These are phyloP conservation scores for Kryptolebias ocellatus DNA, from an alignment of 2,797 vertebrate species.

Conservation along the genomic window DNA sequence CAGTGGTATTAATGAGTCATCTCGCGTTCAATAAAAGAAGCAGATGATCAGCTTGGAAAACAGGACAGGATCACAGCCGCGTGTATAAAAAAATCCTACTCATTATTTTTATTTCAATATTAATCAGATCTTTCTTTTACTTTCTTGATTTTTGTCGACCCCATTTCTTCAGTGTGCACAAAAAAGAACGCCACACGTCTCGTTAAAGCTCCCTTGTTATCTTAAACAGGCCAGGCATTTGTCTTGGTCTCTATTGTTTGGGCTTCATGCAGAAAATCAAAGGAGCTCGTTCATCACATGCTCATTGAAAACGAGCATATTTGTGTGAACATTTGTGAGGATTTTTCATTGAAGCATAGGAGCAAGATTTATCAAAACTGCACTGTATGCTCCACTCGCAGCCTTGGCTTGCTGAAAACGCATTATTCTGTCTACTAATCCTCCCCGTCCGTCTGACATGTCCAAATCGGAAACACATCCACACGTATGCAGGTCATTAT, in stretches of 20 bases:
- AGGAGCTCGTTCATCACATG: conserved; percentile 72
- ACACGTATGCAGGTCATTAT: conserved; percentile 39
- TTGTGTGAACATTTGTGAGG: conserved; percentile 69
- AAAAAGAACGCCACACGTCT: conserved; percentile 24
- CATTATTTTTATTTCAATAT: conserved; percentile 20
- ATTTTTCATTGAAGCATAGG: conserved; percentile 50
- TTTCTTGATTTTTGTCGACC: conserved; percentile 19
- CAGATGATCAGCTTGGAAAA: conserved; percentile 12
- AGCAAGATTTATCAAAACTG: conserved; percentile 67
- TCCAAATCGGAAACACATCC: conserved; percentile 44
- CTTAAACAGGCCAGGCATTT: conserved; percentile 61
- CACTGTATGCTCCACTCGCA: conserved; percentile 47
- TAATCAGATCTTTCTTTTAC: conserved; percentile 9
- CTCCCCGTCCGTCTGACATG: conserved; percentile 53
- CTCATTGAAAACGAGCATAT: conserved; percentile 68
- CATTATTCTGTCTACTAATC: conserved; percentile 60
- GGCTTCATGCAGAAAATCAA: conserved; percentile 66
- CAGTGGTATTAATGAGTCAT: neutral
- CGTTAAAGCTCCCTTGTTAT: conserved; percentile 50
- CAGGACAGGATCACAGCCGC: conserved; percentile 10
- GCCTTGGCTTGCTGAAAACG: conserved; percentile 64
- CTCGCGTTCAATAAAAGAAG: neutral
- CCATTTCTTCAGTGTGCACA: conserved; percentile 4
- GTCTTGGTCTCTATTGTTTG: conserved; percentile 73
- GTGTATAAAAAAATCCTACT: conserved; percentile 10